Evolutionary conservation across 2,113 vertebrate species (phyloP), one percentile per base, ranked within the genome.

Genomic region (Hepsetus odoe): DNA sequence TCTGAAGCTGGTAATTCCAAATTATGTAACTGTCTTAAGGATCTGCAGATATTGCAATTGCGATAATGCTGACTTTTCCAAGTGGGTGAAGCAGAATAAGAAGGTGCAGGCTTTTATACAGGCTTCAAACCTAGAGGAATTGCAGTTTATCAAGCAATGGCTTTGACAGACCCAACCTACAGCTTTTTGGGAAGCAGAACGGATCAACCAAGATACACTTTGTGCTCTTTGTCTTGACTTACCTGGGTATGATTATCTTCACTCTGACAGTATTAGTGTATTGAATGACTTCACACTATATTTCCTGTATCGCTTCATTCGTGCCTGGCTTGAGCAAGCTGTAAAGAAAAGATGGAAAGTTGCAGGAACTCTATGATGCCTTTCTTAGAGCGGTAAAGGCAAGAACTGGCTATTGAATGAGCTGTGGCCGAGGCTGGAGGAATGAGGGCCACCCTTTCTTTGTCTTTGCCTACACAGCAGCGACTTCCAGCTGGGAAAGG

Each of bases 401-500:
- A 91, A 93, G 32, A 55, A 0, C 0, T 93, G 91, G 92, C 91
- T 93, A 0, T 46, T 91, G 56, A 33, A 86, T 20, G 77, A 89
- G 13, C 76, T 93, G 82, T 84, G 86, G 49, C 87, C 82, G 0
- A 83, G 84, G 6, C 76, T 92, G 26, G 91, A 93, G 42, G 64
- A 64, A 0, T 0, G 78, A n/a, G 64, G 72, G 0, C 62, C 56
- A 0, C 59, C 81, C 0, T 76, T 59, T 1, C 84, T 91, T 62
- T 83, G 85, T 1, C 90, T 94, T 9, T 94, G 92, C 72, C 84
- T 94, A 8, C 91, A 94, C 56, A 90, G 92, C 55, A 76, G 88
- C 2, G 91, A 94, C 62, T 94, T 94, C 53, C 68, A 87, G 7
- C 87, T 88, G 0, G 92, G 90, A 4, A 66, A 74, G 0, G 76